phyloP scores from a whole-genome alignment of 2,113 vertebrate genomes.

The Osmerus mordax region DNA sequence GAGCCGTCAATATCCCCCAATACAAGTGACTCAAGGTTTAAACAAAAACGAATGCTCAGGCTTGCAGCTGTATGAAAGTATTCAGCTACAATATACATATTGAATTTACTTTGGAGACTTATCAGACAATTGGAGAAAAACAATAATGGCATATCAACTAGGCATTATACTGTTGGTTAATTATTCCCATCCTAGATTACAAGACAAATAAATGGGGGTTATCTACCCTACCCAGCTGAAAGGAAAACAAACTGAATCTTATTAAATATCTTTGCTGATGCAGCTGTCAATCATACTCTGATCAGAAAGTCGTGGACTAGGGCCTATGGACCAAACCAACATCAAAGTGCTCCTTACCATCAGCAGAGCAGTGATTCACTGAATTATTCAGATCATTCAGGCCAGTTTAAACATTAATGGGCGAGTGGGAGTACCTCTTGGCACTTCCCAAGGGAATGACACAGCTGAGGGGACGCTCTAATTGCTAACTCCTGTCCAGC shows the following conservation, averaged over 20 bases:
- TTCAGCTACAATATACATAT: background rate
- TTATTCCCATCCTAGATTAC: background rate
- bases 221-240: background rate
- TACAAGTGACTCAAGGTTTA: background rate
- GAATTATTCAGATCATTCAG: conserved; percentile 65
- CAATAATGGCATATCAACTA: background rate
- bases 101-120: background rate
- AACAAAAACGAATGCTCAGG: background rate
- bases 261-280: background rate
- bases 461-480: conserved; percentile 55
- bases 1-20: background rate
- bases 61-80: background rate
- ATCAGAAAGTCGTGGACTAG: background rate
- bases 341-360: conserved; percentile 36
- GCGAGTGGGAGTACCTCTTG: conserved; percentile 56
- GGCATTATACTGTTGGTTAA: background rate
- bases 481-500: conserved; percentile 66
- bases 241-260: background rate
- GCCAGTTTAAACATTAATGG: conserved; percentile 66
- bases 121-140: background rate
- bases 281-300: conserved; percentile 7
- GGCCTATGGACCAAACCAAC: conserved; percentile 32
- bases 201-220: background rate
- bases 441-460: conserved; percentile 52
- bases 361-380: conserved; percentile 44